A percentile compares a stretch with the other conserved stretches of the same genome.
These are phyloP conservation scores for Cygnus buccinator DNA, from an alignment of 2,113 vertebrate species.

Conservation along the genomic window DNA sequence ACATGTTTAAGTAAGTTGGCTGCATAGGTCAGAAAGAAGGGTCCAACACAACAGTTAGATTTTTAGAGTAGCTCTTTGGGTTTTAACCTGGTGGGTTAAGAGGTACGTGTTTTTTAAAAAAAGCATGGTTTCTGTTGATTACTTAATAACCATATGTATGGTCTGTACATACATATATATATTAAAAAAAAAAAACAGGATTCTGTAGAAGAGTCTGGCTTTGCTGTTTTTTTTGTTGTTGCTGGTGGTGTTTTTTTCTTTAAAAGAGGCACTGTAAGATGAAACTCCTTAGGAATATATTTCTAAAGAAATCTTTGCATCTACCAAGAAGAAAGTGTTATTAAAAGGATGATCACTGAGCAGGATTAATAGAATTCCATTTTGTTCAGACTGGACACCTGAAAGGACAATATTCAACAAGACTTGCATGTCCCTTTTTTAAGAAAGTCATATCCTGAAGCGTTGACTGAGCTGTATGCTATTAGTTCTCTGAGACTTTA, in stretches of 20 bases:
- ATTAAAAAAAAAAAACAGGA: background rate
- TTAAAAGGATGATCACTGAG: background rate
- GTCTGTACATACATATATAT: background rate
- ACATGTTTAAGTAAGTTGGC: background rate
- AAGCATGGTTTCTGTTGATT: background rate
- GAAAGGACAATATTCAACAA: background rate
- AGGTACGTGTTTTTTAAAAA: background rate
- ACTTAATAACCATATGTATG: background rate
- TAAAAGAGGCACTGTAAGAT: background rate
- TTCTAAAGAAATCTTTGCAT: background rate
- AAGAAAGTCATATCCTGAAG: background rate
- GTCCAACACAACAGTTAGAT: background rate
- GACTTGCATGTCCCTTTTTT: background rate
- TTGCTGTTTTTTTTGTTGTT: background rate
- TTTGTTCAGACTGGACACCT: background rate
- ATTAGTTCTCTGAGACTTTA: background rate
- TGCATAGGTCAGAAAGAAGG: background rate
- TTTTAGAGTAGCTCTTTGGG: background rate
- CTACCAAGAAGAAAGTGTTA: background rate
- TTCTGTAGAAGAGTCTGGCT: background rate
- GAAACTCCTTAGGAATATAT: background rate
- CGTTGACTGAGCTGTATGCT: background rate
- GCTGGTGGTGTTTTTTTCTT: background rate
- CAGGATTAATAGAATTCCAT: background rate
- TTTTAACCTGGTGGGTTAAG: background rate